Percentiles rank a stretch among this genome's conserved stretches.
Conservation (phyloP, 2,888 invertebrate genomes). For the Tetranychus truncatus region DNA sequence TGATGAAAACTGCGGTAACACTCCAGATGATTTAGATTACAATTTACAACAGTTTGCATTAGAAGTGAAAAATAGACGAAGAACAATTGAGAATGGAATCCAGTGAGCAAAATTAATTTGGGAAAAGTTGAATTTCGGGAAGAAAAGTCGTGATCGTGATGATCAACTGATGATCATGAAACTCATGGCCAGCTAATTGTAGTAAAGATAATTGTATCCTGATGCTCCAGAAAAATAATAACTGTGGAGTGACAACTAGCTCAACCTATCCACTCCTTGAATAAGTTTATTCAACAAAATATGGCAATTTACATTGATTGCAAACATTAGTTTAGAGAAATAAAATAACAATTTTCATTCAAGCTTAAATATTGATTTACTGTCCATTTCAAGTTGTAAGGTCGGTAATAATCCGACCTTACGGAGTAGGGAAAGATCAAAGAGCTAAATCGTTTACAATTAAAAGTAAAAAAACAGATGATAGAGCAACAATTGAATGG, state of each 20-base stretch:
- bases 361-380: neutral
- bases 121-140: no score
- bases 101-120: no score
- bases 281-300: neutral
- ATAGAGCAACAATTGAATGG: neutral
- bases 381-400: neutral
- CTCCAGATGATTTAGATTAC: constrained; percentile 51
- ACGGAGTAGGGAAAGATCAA: neutral
- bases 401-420: neutral
- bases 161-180: no score
- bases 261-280: constrained; percentile 45
- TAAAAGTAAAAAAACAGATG: neutral
- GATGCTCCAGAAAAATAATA: constrained; percentile 72
- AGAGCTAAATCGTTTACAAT: neutral
- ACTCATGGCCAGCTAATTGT: constrained; percentile 94
- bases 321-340: no score
- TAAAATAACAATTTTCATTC: no score
- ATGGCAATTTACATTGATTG: no score
- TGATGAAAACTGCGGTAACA: constrained; percentile 59
- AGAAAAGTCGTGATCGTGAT: no score
- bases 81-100: no score
- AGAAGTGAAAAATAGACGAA: no score
- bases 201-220: constrained; percentile 88
- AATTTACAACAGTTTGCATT: no score
- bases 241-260: constrained; percentile 71